Evolutionary conservation across 2,888 invertebrate genomes (phyloP).

Genomic region (Rotaria socialis): DNA sequence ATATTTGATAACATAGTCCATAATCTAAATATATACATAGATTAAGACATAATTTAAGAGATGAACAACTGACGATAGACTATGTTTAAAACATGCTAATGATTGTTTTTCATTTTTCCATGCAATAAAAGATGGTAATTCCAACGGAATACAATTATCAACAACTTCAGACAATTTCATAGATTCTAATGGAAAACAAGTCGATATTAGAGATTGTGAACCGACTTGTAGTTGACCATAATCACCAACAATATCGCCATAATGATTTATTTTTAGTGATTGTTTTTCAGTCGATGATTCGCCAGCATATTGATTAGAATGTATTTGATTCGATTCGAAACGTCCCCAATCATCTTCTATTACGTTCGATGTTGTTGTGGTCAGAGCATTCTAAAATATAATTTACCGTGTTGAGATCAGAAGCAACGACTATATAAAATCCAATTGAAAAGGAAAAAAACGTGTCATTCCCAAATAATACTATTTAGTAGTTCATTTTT

Average conservation of each 20-base stretch:
- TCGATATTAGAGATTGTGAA: neutral
- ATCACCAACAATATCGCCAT: neutral
- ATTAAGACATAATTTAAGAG: neutral
- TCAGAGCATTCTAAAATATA: neutral
- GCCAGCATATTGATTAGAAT: neutral
- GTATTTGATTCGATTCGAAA: neutral
- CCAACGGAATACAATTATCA: neutral
- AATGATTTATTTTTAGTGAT: neutral
- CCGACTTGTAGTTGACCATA: neutral
- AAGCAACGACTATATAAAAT: no score
- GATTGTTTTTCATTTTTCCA: neutral
- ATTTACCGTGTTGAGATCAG: neutral
- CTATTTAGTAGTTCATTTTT: no score
- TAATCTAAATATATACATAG: neutral
- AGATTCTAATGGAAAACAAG: constrained; percentile 13
- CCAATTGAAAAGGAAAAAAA: no score
- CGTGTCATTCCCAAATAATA: no score
- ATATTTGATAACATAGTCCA: neutral
- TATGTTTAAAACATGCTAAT: neutral
- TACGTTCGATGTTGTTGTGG: neutral
- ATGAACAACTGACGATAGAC: neutral
- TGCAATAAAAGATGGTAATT: neutral
- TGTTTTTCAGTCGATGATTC: neutral
- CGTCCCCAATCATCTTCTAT: neutral
- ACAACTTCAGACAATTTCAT: neutral